Base-by-base conservation (phyloP, 2,797 vertebrate species). In the Xenentodon cancila region DNA sequence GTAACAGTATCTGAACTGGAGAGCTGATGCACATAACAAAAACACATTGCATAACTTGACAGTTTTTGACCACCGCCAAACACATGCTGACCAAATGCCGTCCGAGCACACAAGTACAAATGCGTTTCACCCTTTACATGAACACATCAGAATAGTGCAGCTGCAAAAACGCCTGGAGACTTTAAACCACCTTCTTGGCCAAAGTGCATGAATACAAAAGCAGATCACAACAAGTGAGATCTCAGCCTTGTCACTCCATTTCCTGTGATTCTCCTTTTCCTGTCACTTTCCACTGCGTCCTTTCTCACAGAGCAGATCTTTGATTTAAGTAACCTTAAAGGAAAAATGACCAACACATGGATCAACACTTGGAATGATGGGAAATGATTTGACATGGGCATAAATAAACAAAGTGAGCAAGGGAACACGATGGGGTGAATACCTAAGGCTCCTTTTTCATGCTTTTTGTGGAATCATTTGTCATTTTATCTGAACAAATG, bases 231-330 rank as follows among this genome's bases (percentile, higher is more conserved):
- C 59, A 60, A 55, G 59, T 46, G 49, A 43, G 22, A 59, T 49
- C 45, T 13, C 15, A 56, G 48, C 60, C 53, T 76, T 71, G 70
- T 25, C 9, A 9, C 56, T 1, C 45, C 4, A 8, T 47, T 79
- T 83, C 77, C 80, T 59, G 69, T 75, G 47, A 42, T 71, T 48
- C 77, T 64, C 45, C 67, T 60, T 56, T 69, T 87, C 82, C 84
- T 81, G 79, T 71, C 68, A 67, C 77, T 88, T 87, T 88, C 81
- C 75, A 74, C 66, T 64, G 64, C 58, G 19, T 19, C 62, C 56
- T 65, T 77, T 84, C 76, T 68, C 81, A 84, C 71, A 63, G 58
- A 70, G 48, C 59, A 60, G 64, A 74, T 9, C 22, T 59, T 43
- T n/a, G 78, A 34, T 57, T 59, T 11, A 71, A 72, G 65, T 68